phyloP scores from a whole-genome alignment of 1,140 invertebrate species.

The Papilio xuthus region DNA sequence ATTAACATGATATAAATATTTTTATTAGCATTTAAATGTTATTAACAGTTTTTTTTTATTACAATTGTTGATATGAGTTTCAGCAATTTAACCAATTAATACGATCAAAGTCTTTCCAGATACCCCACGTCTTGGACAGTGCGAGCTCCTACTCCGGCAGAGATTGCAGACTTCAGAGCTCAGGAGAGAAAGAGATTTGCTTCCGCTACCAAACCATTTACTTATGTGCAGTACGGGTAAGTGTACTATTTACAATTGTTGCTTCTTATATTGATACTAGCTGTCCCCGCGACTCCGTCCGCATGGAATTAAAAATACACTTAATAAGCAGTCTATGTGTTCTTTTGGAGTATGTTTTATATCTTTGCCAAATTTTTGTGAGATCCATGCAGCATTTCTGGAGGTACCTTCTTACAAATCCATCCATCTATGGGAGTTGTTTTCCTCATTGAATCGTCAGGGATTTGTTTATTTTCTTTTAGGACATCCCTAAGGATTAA shows the following conservation, averaged over 20 bases:
- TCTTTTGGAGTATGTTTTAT: no score
- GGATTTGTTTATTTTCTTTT: no score
- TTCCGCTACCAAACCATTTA: slow-evolving; percentile 69
- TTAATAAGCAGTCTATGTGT: no score
- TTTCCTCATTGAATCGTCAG: no score
- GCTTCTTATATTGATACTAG: neutral
- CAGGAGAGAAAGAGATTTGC: slow-evolving; percentile 81
- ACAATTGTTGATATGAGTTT: neutral
- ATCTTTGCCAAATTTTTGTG: no score
- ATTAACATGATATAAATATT: neutral
- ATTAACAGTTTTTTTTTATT: neutral
- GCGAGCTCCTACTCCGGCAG: slow-evolving; percentile 87
- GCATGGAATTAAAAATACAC: neutral
- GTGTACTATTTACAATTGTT: slow-evolving; percentile 32
- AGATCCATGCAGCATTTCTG: no score
- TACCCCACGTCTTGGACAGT: slow-evolving; percentile 87
- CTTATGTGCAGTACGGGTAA: slow-evolving; percentile 80
- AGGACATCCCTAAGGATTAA: no score
- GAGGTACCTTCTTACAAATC: no score
- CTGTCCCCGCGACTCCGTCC: no score
- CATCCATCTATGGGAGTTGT: no score
- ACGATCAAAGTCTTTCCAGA: slow-evolving; percentile 47
- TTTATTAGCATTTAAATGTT: neutral
- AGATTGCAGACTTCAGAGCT: slow-evolving; percentile 89
- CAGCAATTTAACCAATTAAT: slow-evolving; percentile 35